These are phyloP conservation scores for Horisme vitalbata DNA, from an alignment of 2,888 invertebrate species.

Conservation along the genomic window DNA sequence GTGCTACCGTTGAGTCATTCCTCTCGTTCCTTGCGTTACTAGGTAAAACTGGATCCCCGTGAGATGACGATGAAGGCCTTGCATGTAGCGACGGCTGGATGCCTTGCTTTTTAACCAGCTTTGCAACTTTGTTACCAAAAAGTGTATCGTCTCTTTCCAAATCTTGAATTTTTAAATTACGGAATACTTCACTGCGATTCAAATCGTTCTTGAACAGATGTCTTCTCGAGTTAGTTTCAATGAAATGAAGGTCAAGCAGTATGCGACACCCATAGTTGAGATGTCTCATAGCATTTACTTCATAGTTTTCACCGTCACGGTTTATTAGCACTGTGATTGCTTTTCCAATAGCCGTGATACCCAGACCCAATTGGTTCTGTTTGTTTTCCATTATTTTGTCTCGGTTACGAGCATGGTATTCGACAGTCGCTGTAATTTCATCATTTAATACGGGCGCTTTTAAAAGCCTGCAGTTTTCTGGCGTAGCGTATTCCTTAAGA, in stretches of 20 bases:
- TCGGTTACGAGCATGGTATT: slow-evolving; percentile 1
- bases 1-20: too few species aligned
- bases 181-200: slow-evolving; percentile 10
- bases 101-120: slow-evolving; percentile 14
- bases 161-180: slow-evolving; percentile 7
- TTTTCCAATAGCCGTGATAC: slow-evolving; percentile 19
- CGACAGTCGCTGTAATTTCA: slow-evolving; percentile 7
- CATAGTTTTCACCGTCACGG: slow-evolving; percentile 4
- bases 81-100: neutral
- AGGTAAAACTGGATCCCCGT: neutral
- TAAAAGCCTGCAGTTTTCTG: slow-evolving; percentile 19
- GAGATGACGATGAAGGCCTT: neutral
- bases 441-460: slow-evolving; percentile 19
- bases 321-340: slow-evolving; percentile 11
- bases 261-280: slow-evolving; percentile 15
- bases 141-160: slow-evolving; percentile 18
- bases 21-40: slow-evolving; percentile 1
- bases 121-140: slow-evolving; percentile 12
- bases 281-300: slow-evolving; percentile 12
- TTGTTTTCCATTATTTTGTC: slow-evolving; percentile 11
- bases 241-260: slow-evolving; percentile 12
- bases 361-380: slow-evolving; percentile 17
- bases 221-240: slow-evolving; percentile 3
- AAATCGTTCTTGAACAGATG: slow-evolving; percentile 12
- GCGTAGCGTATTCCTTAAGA: slow-evolving; percentile 8